Conservation (phyloP, 2,888 invertebrate species). For the Heteromyza rotundicornis region DNA sequence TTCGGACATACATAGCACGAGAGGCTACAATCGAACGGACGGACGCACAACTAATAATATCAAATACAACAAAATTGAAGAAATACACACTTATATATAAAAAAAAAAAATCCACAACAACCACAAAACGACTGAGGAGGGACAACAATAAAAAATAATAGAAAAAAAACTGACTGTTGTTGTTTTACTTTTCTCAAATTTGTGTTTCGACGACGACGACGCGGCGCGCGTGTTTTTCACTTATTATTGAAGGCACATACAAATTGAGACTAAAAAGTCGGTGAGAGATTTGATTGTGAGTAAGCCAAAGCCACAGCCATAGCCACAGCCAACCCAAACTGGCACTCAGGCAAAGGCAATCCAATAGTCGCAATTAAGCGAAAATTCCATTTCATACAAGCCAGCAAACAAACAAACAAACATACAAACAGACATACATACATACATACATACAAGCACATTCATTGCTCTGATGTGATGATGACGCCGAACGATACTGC, state of each 20-base stretch:
- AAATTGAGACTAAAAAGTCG: constrained; percentile 59
- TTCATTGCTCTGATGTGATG: constrained; percentile 27
- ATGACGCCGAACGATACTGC: constrained; percentile 22
- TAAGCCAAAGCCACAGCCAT: constrained; percentile 43
- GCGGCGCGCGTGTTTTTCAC: constrained; percentile 36
- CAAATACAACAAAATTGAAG: background rate
- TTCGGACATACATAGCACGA: background rate
- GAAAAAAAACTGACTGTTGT: no score
- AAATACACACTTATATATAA: no score
- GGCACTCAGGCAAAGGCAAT: constrained; percentile 9
- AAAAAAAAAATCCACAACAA: no score
- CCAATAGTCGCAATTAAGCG: constrained; percentile 24
- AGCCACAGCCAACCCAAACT: constrained; percentile 10
- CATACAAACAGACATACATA: constrained; percentile 21
- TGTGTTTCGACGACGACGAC: background rate
- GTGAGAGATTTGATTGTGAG: constrained; percentile 56
- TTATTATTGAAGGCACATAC: constrained; percentile 57
- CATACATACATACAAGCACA: no score
- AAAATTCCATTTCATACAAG: constrained; percentile 16
- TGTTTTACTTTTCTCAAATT: background rate
- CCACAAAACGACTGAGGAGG: background rate
- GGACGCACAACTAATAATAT: background rate
- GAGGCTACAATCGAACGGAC: background rate
- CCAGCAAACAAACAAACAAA: constrained; percentile 10
- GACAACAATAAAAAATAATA: background rate